Conservation (phyloP, 2,113 vertebrate species). For the Thamnophis sirtalis region DNA sequence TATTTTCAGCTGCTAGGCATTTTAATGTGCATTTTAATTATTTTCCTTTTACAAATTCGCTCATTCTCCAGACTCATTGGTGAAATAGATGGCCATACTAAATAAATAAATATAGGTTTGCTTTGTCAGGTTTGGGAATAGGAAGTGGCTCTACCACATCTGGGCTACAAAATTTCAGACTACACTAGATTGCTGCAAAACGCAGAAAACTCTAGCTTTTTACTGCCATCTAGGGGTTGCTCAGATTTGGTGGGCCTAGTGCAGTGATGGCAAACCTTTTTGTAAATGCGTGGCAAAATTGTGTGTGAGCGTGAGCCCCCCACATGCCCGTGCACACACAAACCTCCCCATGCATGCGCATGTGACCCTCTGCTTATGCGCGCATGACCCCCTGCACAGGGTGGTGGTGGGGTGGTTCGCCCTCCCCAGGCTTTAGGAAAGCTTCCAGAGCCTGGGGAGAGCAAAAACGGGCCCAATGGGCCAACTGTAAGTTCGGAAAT, state of each 20-base stretch:
- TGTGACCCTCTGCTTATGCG: no score
- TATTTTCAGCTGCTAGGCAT: background rate
- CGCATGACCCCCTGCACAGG: no score
- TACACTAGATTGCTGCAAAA: background rate
- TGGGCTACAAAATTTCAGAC: background rate
- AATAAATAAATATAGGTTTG: background rate
- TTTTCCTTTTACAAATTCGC: background rate
- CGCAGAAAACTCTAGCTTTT: background rate
- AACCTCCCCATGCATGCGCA: no score
- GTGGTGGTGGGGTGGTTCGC: no score
- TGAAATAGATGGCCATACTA: background rate
- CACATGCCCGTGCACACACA: no score
- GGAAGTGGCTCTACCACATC: background rate
- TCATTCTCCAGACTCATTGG: background rate
- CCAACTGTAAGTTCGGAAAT: no score
- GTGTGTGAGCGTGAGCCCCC: no score
- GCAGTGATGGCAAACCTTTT: no score
- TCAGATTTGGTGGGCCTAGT: background rate
- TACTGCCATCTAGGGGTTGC: background rate
- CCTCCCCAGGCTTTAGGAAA: no score
- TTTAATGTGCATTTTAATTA: background rate
- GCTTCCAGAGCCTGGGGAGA: no score
- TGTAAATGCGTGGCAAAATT: no score
- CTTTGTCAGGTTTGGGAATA: background rate
- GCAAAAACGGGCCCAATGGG: no score